Base-by-base conservation (phyloP, 2,113 vertebrate species). In the Fregetta grallaria region DNA sequence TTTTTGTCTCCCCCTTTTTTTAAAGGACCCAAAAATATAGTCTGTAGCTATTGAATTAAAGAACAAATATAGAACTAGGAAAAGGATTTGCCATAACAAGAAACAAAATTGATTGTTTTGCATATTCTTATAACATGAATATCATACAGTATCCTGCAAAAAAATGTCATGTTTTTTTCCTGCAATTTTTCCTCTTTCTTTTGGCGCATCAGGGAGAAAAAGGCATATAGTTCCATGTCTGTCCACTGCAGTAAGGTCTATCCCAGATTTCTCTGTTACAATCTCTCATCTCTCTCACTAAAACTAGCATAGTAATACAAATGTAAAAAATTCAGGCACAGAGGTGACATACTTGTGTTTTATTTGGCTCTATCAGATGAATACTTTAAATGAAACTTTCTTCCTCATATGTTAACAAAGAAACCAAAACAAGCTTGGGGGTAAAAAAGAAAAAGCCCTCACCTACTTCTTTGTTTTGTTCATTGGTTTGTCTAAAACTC, bases 1-100 rank as follows among this genome's bases (percentile, higher is more conserved):
- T 34, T 70, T 67, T 20, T 36, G 1, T 21, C 6, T 56, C 13
- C 9, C 4, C 3, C 1, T 0, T 3, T 18, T 79, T 85, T 75
- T n/a, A 56, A 59, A 65, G 13, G 11, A 75, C 13, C 11, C 9
- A 2, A 42, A 88, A 49, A 4, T 50, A 49, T 44, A 8, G 6
- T 56, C 6, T 68, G 6, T 27, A 40, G 6, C 13, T 81, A 40
- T 9, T 68, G 13, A 63, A 49, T 56, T 80, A 1, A 44, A 79
- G 45, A n/a, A 26, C 11, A 65, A 75, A 58, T 59, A 27, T 7
- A 55, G 71, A 62, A 45, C 15, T 67, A 86, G 27, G 32, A 55
- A 66, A 67, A 70, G 5, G 3, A 59, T 34, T 27, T 25, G 6
- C 34, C 15, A 4, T 62, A 61, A 38, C 13, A 61, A 90, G 36